Evolutionary conservation across 2,888 invertebrate genomes (phyloP), one percentile per base, ranked within the genome.

Genomic region (Drosophila putrida): DNA sequence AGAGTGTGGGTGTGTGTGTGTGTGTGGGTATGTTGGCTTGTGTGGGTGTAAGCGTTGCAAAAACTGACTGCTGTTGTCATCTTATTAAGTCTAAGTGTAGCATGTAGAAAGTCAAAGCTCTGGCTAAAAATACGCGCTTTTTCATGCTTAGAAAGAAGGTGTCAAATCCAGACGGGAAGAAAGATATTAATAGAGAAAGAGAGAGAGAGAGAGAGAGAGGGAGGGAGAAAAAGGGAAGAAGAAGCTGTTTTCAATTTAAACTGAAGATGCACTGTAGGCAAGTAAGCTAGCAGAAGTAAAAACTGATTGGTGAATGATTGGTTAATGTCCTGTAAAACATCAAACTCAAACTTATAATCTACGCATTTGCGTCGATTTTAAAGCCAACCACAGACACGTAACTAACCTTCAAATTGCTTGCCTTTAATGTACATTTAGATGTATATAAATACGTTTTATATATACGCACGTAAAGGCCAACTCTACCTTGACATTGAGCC

Each of bases 1-100:
- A 4, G 46, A 6, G 46, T 41, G 51, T 53, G 70, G 47, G 54
- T 50, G n/a, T 33, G 33, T 53, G 41, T 8, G 47, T 4, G 4
- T 35, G 58, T 41, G 65, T 15, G 46, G n/a, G 58, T 28, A n/a
- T n/a, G n/a, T n/a, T n/a, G n/a, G 38, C 10, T 44, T 11, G 35
- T 46, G 65, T 70, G 50, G 51, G 72, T 55, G 47, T 69, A 46
- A 46, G 65, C 59, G 10, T 72, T 71, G 51, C 78, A 50, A 70
- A 76, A 76, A 84, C 68, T 87, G 88, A 81, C 78, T 77, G 82
- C 71, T 76, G 75, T 77, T 81, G 87, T 79, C 83, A 80, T 79
- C 81, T 88, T 88, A 83, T 86, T 88, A 86, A 86, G 77, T 86
- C 78, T 50, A 64, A 72, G 83, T 71, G 66, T 64, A 58, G 55